These are phyloP conservation scores for Betta splendens DNA, from an alignment of 2,797 vertebrate genomes.

Conservation along the genomic window DNA sequence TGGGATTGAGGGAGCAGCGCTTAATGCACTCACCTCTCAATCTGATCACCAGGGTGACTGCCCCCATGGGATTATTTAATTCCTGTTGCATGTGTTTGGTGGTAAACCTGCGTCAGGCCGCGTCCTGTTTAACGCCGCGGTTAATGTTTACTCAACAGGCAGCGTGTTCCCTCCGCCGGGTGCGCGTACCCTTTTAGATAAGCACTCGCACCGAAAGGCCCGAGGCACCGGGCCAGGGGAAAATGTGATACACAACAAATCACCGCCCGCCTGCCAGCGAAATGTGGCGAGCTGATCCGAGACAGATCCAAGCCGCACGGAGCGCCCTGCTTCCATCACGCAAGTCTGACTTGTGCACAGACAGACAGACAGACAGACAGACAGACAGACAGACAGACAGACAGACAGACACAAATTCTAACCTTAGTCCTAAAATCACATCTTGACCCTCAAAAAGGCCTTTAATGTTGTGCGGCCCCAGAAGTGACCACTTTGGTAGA, in stretches of 20 bases:
- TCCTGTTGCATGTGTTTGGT: too few species aligned
- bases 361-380: constrained; percentile 40
- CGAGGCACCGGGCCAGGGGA: constrained; percentile 45
- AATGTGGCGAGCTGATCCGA: constrained; percentile 54
- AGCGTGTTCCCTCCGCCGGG: constrained; percentile 38
- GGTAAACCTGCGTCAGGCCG: constrained; percentile 4
- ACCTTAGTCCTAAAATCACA: too few species aligned
- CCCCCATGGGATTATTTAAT: too few species aligned
- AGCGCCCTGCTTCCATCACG: constrained; percentile 37
- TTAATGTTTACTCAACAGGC: constrained; percentile 46
- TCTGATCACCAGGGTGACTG: too few species aligned
- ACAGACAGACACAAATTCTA: too few species aligned
- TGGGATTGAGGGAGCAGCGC: too few species aligned
- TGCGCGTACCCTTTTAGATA: constrained; percentile 42
- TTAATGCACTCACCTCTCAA: too few species aligned
- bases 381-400: too few species aligned
- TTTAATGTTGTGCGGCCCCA: too few species aligned
- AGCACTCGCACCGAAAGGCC: constrained; percentile 54
- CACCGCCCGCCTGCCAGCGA: constrained; percentile 43
- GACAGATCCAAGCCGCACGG: constrained; percentile 46
- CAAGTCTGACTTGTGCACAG: constrained; percentile 36
- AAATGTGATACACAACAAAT: constrained; percentile 61
- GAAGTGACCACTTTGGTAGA: too few species aligned
- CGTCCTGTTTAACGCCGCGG: constrained; percentile 23
- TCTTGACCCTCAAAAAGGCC: too few species aligned